phyloP scores from a whole-genome alignment of 64 coral and sea anemone genomes.

The Pachyseris speciosa region DNA sequence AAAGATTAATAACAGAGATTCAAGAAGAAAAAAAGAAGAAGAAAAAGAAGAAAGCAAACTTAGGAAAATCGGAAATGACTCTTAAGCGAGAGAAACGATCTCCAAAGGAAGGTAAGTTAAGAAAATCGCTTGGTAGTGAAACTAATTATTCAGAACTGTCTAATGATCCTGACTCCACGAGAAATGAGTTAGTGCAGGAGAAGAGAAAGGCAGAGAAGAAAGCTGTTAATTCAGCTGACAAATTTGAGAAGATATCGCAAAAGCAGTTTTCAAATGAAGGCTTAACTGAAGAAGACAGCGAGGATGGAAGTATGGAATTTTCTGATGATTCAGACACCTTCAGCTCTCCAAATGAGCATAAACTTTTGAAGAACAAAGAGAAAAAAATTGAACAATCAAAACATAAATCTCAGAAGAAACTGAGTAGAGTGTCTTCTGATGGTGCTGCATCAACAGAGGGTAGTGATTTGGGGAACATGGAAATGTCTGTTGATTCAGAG shows the following conservation, averaged over 20 bases:
- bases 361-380: not conserved
- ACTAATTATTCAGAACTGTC: not conserved
- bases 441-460: not conserved
- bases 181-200: not conserved
- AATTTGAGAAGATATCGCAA: not conserved
- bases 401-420: not conserved
- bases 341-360: not conserved
- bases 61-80: not conserved
- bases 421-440: not conserved
- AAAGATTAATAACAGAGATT: not conserved
- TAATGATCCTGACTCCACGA: not conserved
- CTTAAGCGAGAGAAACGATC: not conserved
- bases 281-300: not conserved
- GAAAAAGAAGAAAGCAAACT: not conserved
- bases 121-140: not conserved
- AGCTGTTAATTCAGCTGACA: not conserved
- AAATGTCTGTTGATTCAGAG: not conserved
- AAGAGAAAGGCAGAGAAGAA: not conserved
- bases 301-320: not conserved
- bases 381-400: not conserved
- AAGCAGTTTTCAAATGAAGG: not conserved
- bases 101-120: not conserved
- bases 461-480: not conserved
- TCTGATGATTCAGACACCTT: not conserved
- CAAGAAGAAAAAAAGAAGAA: slow-evolving; percentile 5